Evolutionary conservation across 2,797 vertebrate genomes (phyloP).

Genomic region (Periophthalmus magnuspinnatus): DNA sequence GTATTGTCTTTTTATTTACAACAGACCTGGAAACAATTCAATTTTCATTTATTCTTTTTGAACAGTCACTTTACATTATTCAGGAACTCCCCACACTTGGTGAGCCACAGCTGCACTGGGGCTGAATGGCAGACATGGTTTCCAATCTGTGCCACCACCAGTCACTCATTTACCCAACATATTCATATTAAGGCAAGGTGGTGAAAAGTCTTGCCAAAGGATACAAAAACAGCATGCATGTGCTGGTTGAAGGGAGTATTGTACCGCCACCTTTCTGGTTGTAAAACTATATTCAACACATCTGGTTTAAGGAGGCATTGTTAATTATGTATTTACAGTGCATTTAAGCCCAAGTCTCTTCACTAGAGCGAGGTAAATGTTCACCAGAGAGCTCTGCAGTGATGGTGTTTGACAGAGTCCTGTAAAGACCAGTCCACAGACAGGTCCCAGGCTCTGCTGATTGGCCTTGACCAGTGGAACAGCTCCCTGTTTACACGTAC

Average conservation of each 20-base stretch:
- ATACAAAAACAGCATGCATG: too few species aligned
- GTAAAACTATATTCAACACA: background rate
- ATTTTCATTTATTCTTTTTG: background rate
- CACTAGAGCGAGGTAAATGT: slow-evolving; percentile 27
- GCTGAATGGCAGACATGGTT: background rate
- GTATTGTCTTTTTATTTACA: slow-evolving; percentile 7
- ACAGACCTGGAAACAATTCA: background rate
- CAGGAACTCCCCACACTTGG: background rate
- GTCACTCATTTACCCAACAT: background rate
- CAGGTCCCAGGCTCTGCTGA: slow-evolving; percentile 64
- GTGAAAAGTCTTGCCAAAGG: background rate
- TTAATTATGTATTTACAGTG: slow-evolving; percentile 5
- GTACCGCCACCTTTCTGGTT: background rate
- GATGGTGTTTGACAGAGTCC: slow-evolving; percentile 55
- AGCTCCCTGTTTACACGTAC: slow-evolving; percentile 56
- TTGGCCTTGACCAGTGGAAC: slow-evolving; percentile 58
- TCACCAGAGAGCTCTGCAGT: slow-evolving; percentile 34
- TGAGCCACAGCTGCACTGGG: background rate
- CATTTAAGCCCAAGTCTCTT: slow-evolving; percentile 13
- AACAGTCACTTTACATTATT: background rate
- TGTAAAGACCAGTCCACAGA: slow-evolving; percentile 59
- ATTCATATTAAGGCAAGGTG: background rate
- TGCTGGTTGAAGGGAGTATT: too few species aligned
- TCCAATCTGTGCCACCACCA: background rate
- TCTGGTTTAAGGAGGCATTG: background rate